Evolutionary conservation across 2,888 invertebrate species (phyloP).

Genomic region (Orthonychiurus folsomi): DNA sequence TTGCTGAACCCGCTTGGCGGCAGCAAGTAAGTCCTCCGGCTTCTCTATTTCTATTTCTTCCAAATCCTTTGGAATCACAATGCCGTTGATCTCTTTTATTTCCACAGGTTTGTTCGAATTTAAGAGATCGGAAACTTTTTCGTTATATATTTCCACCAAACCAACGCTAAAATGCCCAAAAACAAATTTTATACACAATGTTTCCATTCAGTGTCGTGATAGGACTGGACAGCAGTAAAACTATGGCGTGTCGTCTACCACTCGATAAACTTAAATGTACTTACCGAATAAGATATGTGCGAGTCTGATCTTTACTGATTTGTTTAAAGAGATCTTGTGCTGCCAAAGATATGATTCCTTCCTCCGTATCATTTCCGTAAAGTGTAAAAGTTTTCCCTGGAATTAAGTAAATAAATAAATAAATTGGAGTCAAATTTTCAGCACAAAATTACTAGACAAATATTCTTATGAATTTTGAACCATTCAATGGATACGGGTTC

Average conservation of each 20-base stretch:
- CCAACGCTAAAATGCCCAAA: conserved; percentile 59
- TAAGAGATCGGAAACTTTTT: conserved; percentile 67
- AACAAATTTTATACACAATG: no score
- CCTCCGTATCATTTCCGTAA: conserved; percentile 59
- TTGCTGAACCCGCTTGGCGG: conserved; percentile 49
- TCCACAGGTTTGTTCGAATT: conserved; percentile 46
- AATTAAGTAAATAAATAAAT: conserved; percentile 12
- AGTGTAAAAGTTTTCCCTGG: conserved; percentile 67
- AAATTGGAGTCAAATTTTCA: no score
- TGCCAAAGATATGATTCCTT: conserved; percentile 66
- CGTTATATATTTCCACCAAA: conserved; percentile 83
- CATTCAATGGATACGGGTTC: no score
- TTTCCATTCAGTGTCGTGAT: no score
- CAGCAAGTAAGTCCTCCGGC: conserved; percentile 53
- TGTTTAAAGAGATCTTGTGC: conserved; percentile 61
- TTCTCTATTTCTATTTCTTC: conserved; percentile 55
- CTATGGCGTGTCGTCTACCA: neutral
- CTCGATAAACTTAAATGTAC: neutral
- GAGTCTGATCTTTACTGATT: conserved; percentile 41
- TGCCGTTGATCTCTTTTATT: conserved; percentile 54
- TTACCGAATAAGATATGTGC: conserved; percentile 25
- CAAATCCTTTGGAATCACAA: conserved; percentile 54
- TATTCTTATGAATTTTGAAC: no score
- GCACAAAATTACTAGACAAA: no score
- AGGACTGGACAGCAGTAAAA: no score